These are phyloP conservation scores for Drosophila sturtevanti DNA, from an alignment of 1,140 invertebrate species.

Conservation along the genomic window DNA sequence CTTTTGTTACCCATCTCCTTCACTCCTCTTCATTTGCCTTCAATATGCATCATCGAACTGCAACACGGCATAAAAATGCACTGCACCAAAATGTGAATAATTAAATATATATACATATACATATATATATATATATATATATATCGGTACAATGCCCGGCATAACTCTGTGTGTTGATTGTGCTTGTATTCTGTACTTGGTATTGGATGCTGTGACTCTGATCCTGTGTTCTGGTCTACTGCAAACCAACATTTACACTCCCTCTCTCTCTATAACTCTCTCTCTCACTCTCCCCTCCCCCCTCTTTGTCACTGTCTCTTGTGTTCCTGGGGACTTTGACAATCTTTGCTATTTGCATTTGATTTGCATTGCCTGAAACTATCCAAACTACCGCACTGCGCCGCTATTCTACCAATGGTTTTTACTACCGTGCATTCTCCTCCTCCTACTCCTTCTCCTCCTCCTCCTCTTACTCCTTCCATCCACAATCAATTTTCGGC, in stretches of 20 bases:
- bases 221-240: not conserved
- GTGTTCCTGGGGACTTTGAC: constrained; percentile 65
- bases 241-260: not conserved
- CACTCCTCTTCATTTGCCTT: constrained; percentile 3
- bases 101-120: constrained; percentile 41
- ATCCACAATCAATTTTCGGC: constrained; percentile 77
- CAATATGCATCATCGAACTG: constrained; percentile 41
- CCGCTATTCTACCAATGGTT: too few species aligned
- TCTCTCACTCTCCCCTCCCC: too few species aligned
- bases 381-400: constrained; percentile 61
- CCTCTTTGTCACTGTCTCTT: too few species aligned
- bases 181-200: too few species aligned
- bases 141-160: not conserved
- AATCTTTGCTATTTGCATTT: constrained; percentile 81
- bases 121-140: too few species aligned
- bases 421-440: too few species aligned
- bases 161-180: not conserved
- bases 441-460: too few species aligned
- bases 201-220: constrained; percentile 25
- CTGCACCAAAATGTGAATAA: constrained; percentile 76
- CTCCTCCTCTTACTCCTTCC: too few species aligned
- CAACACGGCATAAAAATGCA: constrained; percentile 60
- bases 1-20: not conserved
- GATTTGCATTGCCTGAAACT: constrained; percentile 73
- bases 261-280: not conserved